phyloP scores from a whole-genome alignment of 2,888 invertebrate genomes.

The Diachrysia chrysitis region DNA sequence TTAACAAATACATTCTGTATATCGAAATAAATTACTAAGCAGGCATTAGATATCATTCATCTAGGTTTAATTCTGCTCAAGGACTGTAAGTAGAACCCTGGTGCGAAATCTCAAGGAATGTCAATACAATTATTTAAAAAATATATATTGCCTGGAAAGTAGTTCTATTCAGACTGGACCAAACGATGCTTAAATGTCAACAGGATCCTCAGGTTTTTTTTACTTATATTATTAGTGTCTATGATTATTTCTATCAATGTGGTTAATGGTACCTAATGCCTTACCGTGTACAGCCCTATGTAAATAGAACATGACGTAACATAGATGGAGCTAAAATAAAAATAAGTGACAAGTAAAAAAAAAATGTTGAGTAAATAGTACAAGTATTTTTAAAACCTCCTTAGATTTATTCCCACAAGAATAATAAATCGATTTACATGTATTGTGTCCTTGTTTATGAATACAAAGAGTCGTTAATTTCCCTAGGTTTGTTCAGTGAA shows the following conservation, averaged over 20 bases:
- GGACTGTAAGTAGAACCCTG: no score
- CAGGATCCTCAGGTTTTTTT: conserved; percentile 1
- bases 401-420: conserved; percentile 18
- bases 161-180: background rate
- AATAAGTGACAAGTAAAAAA: background rate
- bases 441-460: conserved; percentile 43
- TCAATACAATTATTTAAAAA: background rate
- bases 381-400: background rate
- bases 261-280: no score
- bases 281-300: no score
- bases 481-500: conserved; percentile 67
- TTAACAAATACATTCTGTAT: no score
- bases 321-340: no score
- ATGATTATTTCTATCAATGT: background rate
- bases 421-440: conserved; percentile 31
- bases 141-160: conserved; percentile 8
- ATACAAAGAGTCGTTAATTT: conserved; percentile 66
- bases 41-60: no score
- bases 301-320: no score
- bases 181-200: conserved; percentile 9
- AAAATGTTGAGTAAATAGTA: background rate
- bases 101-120: background rate
- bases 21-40: no score
- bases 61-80: no score
- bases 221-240: background rate